These are phyloP conservation scores for Ooceraea biroi DNA, from an alignment of 1,140 invertebrate species.

Conservation along the genomic window DNA sequence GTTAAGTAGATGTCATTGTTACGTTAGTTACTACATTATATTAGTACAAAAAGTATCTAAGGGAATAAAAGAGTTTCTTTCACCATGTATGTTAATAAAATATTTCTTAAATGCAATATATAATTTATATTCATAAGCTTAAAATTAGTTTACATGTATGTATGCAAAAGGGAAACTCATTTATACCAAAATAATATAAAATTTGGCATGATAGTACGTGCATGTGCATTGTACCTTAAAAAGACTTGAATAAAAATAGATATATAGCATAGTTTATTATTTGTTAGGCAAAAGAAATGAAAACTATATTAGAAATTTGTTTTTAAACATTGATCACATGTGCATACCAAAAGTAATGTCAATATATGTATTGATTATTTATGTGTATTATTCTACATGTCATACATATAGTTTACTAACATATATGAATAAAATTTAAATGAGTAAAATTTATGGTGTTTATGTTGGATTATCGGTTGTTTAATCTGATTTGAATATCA, in stretches of 20 bases:
- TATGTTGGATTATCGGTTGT: constrained; percentile 29
- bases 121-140: too few species aligned
- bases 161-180: constrained; percentile 46
- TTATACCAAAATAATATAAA: constrained; percentile 61
- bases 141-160: background rate
- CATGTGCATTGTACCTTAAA: constrained; percentile 68
- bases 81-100: background rate
- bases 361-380: constrained; percentile 34
- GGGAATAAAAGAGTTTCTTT: constrained; percentile 66
- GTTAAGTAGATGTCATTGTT: constrained; percentile 56
- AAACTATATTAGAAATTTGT: constrained; percentile 25
- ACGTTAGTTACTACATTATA: constrained; percentile 15
- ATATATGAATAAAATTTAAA: constrained; percentile 40
- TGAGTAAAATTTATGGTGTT: background rate
- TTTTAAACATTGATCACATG: constrained; percentile 49
- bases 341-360: constrained; percentile 45
- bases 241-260: constrained; percentile 4
- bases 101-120: background rate
- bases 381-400: constrained; percentile 40
- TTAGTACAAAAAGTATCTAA: constrained; percentile 29
- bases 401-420: constrained; percentile 27
- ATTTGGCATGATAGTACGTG: constrained; percentile 71
- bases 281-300: background rate
- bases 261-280: background rate
- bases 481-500: constrained; percentile 47